Conservation (phyloP, 1,140 invertebrate genomes). For the Drosophila prosaltans region DNA sequence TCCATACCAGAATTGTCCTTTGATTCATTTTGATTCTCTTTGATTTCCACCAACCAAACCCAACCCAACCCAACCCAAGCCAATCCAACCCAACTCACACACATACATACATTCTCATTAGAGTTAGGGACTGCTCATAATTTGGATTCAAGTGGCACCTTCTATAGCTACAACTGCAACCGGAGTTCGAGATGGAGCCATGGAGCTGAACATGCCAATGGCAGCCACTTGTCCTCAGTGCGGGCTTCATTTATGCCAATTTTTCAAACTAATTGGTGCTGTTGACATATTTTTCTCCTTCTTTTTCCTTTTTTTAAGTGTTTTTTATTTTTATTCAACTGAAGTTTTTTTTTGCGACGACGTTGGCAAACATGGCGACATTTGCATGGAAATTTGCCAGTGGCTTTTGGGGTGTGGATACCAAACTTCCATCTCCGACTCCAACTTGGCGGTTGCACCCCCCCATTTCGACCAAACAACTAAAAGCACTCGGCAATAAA, state of each 20-base stretch:
- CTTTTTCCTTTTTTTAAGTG: constrained; percentile 13
- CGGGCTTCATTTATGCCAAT: constrained; percentile 79
- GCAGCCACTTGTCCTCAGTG: constrained; percentile 31
- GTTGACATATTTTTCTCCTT: constrained; percentile 68
- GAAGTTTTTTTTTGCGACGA: constrained; percentile 47
- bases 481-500: constrained; percentile 80
- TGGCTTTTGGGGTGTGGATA: background rate
- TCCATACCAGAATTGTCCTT: constrained; percentile 52
- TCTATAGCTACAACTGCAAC: constrained; percentile 62
- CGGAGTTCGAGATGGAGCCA: constrained; percentile 4
- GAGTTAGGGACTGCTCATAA: constrained; percentile 60
- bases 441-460: background rate
- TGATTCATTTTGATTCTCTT: background rate
- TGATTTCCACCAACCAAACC: background rate
- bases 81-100: too few relatives aligned
- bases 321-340: constrained; percentile 26
- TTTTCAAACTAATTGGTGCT: constrained; percentile 80
- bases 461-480: constrained; percentile 23
- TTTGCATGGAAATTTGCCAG: constrained; percentile 3
- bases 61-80: too few relatives aligned
- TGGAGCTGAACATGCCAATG: background rate
- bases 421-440: background rate
- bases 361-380: background rate
- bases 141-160: constrained; percentile 68
- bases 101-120: constrained; percentile 40